A percentile compares a stretch with the other conserved stretches of the same genome.
Conservation (phyloP, 2,888 invertebrate species). For the Laothoe populi region DNA sequence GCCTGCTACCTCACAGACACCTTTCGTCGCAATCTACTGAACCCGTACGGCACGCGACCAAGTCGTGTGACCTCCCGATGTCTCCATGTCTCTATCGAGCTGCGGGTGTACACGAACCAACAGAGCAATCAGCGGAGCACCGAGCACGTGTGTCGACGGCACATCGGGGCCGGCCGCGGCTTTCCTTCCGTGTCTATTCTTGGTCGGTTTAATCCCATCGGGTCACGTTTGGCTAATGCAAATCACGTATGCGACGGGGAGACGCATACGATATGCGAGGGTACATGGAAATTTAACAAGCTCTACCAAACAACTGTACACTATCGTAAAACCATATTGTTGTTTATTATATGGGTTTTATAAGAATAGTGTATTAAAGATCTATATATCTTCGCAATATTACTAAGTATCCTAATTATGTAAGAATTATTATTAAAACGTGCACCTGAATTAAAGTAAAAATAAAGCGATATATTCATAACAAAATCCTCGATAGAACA, state of each 20-base stretch:
- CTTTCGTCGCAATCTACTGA: slow-evolving; percentile 64
- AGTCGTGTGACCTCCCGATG: slow-evolving; percentile 58
- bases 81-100: slow-evolving; percentile 42
- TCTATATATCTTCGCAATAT: no score
- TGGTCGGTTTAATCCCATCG: slow-evolving; percentile 59
- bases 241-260: slow-evolving; percentile 70
- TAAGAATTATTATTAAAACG: no score
- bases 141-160: slow-evolving; percentile 64
- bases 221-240: slow-evolving; percentile 75
- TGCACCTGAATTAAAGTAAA: no score
- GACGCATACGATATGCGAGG: slow-evolving; percentile 61
- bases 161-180: slow-evolving; percentile 64
- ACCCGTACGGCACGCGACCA: slow-evolving; percentile 56
- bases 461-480: no score
- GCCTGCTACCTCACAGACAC: slow-evolving; percentile 58
- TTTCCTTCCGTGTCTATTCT: slow-evolving; percentile 83
- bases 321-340: no score
- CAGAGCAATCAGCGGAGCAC: slow-evolving; percentile 54
- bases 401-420: no score
- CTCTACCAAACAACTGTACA: slow-evolving; percentile 29
- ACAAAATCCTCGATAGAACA: no score
- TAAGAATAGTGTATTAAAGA: no score
- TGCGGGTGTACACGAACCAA: slow-evolving; percentile 46
- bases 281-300: slow-evolving; percentile 52
- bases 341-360: no score